Percentiles rank a stretch among this genome's conserved stretches.
Conservation (phyloP, 2,113 vertebrate genomes). For the Protomyctophum bolini region DNA sequence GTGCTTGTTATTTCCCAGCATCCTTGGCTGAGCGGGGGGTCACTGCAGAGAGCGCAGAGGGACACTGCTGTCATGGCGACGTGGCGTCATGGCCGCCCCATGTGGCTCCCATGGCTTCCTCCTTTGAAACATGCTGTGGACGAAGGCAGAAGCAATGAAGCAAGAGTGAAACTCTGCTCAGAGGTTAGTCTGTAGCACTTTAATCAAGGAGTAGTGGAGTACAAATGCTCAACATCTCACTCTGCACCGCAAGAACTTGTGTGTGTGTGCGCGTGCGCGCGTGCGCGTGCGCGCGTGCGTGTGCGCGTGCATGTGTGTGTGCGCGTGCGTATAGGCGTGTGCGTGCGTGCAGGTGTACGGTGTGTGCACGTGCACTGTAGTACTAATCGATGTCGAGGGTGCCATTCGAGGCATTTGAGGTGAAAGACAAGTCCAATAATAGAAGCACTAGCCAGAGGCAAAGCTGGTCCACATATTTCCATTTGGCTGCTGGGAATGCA, state of each 20-base stretch:
- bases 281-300: background rate
- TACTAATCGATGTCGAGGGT: constrained; percentile 2
- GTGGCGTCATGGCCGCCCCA: constrained; percentile 78
- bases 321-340: background rate
- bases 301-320: background rate
- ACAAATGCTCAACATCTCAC: too few relatives aligned
- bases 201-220: too few relatives aligned
- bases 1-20: constrained; percentile 83
- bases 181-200: background rate
- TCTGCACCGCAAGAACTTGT: background rate
- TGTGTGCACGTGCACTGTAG: constrained; percentile 9
- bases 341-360: background rate
- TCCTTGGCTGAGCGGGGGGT: constrained; percentile 83
- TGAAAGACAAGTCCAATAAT: constrained; percentile 47
- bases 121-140: constrained; percentile 62
- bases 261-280: background rate
- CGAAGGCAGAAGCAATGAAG: constrained; percentile 45
- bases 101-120: constrained; percentile 69
- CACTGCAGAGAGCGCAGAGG: constrained; percentile 85
- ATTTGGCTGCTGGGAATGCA: constrained; percentile 73
- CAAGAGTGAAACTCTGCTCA: background rate
- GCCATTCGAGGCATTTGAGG: background rate
- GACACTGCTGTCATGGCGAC: constrained; percentile 85
- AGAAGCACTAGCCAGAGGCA: constrained; percentile 43
- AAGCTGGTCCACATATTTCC: constrained; percentile 69